A percentile compares a stretch with the other conserved stretches of the same genome.
Evolutionary conservation across 2,888 invertebrate genomes (phyloP).

Genomic region (Idaea dimidiata): DNA sequence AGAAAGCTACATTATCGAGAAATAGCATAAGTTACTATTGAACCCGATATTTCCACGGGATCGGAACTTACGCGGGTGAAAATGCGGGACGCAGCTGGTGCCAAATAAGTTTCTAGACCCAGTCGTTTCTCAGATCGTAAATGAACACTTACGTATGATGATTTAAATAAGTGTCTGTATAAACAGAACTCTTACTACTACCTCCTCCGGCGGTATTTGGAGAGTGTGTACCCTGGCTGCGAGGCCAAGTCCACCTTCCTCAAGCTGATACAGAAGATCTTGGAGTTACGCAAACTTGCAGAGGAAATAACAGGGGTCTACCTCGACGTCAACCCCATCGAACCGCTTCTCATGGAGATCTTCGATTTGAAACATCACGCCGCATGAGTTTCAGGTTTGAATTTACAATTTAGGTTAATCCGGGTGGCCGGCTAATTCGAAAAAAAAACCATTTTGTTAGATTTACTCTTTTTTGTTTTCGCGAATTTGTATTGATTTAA

Average conservation of each 20-base stretch:
- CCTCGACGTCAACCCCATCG: constrained; percentile 96
- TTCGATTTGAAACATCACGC: constrained; percentile 91
- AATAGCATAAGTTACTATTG: too few species aligned
- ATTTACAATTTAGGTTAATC: too few species aligned
- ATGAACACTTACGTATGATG: too few species aligned
- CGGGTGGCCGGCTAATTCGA: not conserved
- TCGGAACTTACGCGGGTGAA: too few species aligned
- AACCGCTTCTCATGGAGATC: constrained; percentile 96
- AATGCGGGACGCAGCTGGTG: too few species aligned
- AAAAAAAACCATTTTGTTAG: too few species aligned
- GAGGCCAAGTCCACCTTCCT: constrained; percentile 94
- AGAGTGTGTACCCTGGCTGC: constrained; percentile 91
- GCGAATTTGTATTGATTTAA: too few species aligned
- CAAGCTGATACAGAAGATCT: constrained; percentile 93
- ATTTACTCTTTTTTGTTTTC: too few species aligned
- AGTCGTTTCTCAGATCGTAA: too few species aligned
- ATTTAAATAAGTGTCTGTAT: not conserved
- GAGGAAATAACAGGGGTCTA: constrained; percentile 96
- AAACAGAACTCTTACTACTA: constrained; percentile 93
- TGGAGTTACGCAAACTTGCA: constrained; percentile 92
- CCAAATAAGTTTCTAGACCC: too few species aligned
- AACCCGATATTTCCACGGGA: too few species aligned
- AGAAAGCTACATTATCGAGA: too few species aligned
- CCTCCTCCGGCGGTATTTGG: constrained; percentile 90
- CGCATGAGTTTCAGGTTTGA: constrained; percentile 17